phyloP scores from a whole-genome alignment of 2,888 invertebrate genomes.

The Oscheius sp. region DNA sequence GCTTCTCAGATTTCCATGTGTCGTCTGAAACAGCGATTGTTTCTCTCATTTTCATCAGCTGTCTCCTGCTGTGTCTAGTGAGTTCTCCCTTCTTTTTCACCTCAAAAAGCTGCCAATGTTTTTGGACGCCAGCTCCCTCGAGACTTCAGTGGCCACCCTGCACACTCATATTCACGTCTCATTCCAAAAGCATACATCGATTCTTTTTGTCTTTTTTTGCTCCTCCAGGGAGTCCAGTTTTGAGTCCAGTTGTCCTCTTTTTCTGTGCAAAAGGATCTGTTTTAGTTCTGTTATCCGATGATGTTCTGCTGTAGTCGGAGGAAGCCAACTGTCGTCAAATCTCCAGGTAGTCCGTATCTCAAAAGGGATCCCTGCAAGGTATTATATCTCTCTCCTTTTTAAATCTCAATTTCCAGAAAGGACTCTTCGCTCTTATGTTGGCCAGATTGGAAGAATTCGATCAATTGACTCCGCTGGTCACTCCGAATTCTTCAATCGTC shows the following conservation, averaged over 20 bases:
- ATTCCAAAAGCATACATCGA: conserved; percentile 18
- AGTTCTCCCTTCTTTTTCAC: too few species aligned
- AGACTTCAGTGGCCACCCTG: neutral
- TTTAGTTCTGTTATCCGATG: conserved; percentile 39
- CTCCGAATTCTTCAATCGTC: conserved; percentile 40
- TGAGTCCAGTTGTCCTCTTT: neutral
- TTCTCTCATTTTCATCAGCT: neutral
- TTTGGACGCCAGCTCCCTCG: conserved; percentile 9
- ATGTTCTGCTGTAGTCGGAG: conserved; percentile 49
- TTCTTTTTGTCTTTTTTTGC: conserved; percentile 7
- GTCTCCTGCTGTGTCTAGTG: conserved; percentile 6
- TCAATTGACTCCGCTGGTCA: conserved; percentile 61
- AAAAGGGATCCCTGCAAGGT: conserved; percentile 30
- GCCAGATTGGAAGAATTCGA: conserved; percentile 68
- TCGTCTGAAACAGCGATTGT: conserved; percentile 10
- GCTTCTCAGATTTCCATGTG: conserved; percentile 19
- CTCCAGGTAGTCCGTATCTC: conserved; percentile 31
- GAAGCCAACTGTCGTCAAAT: conserved; percentile 36
- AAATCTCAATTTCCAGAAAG: conserved; percentile 32
- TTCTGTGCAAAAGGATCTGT: neutral
- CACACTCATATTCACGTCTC: conserved; percentile 18
- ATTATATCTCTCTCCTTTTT: neutral
- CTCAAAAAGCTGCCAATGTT: conserved; percentile 3
- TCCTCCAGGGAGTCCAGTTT: neutral
- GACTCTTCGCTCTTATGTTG: conserved; percentile 56